phyloP scores from a whole-genome alignment of 2,797 vertebrate species.

The Dicrostonyx torquatus region DNA sequence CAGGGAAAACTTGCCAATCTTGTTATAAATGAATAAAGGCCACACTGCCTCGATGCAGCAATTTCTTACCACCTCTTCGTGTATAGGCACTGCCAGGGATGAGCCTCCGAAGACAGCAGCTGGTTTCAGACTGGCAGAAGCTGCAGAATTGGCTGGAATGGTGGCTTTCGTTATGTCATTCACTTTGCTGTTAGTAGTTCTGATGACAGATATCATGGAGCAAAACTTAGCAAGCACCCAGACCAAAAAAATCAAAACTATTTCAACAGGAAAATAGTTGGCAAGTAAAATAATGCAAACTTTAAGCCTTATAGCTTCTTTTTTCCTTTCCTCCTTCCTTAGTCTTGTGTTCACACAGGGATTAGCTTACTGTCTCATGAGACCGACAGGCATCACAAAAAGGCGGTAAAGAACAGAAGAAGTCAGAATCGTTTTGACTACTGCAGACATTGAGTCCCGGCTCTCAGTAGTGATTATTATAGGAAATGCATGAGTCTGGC shows the following conservation, averaged over 20 bases:
- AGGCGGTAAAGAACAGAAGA: background rate
- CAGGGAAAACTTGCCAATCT: background rate
- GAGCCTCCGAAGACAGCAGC: background rate
- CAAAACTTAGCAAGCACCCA: constrained; percentile 23
- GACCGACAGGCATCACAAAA: constrained; percentile 38
- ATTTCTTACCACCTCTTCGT: background rate
- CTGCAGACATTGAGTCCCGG: constrained; percentile 11
- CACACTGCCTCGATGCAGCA: too few relatives aligned
- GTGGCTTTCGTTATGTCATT: background rate
- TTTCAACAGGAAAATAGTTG: constrained; percentile 13
- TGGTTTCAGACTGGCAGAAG: background rate
- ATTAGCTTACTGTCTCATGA: constrained; percentile 1
- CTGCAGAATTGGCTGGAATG: background rate
- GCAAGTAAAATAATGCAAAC: background rate
- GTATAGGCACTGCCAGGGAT: background rate
- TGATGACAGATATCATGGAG: constrained; percentile 24
- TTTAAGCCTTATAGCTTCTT: background rate
- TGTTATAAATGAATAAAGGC: background rate
- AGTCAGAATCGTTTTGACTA: constrained; percentile 23
- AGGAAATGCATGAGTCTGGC: constrained; percentile 20
- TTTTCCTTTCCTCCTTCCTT: background rate
- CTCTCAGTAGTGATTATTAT: constrained; percentile 49
- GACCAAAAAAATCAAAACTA: background rate
- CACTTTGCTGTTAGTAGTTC: background rate
- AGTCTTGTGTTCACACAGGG: background rate